Percentiles rank a stretch among this genome's conserved stretches.
Evolutionary conservation across 2,113 vertebrate genomes (phyloP).

Genomic region (Cavia porcellus): DNA sequence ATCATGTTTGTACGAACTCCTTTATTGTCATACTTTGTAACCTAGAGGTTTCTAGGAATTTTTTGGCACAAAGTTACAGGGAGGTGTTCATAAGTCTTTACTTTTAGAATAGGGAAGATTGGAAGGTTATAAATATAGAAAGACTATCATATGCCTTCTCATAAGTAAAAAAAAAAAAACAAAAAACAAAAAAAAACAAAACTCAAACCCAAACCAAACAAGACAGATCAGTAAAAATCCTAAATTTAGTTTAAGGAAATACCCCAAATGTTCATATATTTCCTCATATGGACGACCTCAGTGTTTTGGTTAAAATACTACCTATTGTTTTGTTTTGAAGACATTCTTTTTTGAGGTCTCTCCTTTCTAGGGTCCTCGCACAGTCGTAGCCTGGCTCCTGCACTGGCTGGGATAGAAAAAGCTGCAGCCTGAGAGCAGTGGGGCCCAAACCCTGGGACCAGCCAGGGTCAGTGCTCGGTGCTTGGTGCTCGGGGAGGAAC

Average conservation of each 20-base stretch:
- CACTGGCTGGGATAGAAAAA: background rate
- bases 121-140: background rate
- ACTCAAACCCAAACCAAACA: background rate
- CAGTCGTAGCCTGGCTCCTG: background rate
- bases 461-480: background rate
- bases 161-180: background rate
- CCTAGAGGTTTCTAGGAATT: background rate
- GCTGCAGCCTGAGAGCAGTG: fast-evolving
- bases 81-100: background rate
- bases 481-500: background rate
- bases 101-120: background rate
- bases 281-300: background rate
- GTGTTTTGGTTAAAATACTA: slow-evolving; percentile 24
- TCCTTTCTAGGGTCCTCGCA: background rate
- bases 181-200: too few relatives aligned
- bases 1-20: too few relatives aligned
- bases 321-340: background rate
- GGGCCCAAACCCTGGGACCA: too few relatives aligned
- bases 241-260: background rate
- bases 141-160: background rate
- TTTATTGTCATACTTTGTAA: background rate
- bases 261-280: background rate
- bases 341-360: background rate
- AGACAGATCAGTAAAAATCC: background rate
- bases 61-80: background rate